Evolutionary conservation across 2,888 invertebrate genomes (phyloP).

Genomic region (Osedax frankpressi): DNA sequence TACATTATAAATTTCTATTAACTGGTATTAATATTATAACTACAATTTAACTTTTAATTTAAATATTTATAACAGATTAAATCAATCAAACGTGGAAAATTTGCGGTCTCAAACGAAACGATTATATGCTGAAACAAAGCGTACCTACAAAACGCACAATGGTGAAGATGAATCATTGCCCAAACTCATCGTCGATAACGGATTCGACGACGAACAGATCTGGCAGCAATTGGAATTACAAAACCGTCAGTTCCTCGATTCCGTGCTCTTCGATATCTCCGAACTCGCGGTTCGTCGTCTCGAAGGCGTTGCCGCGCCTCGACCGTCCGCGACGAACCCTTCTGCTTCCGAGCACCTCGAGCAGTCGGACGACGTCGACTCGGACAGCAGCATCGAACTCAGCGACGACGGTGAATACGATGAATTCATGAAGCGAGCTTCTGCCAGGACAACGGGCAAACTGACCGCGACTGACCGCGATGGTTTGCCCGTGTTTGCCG

Average conservation of each 20-base stretch:
- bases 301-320: no score
- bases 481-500: not conserved
- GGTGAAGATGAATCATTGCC: not conserved
- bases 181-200: not conserved
- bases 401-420: not conserved
- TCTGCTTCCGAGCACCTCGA: not conserved
- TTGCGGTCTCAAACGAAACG: not conserved
- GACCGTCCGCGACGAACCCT: no score
- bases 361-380: not conserved
- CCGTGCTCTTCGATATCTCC: not conserved
- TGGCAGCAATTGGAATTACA: not conserved
- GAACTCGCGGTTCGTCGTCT: no score
- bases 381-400: not conserved
- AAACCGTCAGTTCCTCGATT: not conserved
- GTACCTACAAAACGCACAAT: not conserved
- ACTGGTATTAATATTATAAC: no score
- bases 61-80: not conserved
- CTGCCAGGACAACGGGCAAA: not conserved
- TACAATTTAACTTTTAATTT: no score
- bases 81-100: not conserved
- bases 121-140: not conserved
- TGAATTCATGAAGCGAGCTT: not conserved
- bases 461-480: not conserved
- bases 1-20: not conserved
- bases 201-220: not conserved